phyloP scores from a whole-genome alignment of 2,888 invertebrate species.

The Leptarthrus brevirostris region DNA sequence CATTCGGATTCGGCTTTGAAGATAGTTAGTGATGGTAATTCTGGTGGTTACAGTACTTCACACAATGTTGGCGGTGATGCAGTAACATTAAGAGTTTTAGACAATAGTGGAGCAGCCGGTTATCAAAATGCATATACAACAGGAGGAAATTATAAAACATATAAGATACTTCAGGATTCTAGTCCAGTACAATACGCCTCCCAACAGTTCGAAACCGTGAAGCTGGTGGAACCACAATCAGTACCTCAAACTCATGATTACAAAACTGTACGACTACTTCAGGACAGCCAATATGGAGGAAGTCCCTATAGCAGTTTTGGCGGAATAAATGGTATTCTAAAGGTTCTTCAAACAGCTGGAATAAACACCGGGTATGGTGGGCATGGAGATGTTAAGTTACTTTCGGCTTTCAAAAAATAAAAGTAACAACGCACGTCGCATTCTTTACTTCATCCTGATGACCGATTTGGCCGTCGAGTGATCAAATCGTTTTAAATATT shows the following conservation, averaged over 20 bases:
- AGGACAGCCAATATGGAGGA: background rate
- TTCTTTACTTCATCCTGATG: background rate
- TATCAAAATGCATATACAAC: constrained; percentile 7
- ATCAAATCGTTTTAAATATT: constrained; percentile 1
- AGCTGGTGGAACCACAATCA: background rate
- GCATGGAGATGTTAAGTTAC: background rate
- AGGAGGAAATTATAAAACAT: background rate
- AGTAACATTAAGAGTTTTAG: background rate
- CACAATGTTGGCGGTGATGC: background rate
- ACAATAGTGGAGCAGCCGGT: background rate
- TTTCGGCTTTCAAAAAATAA: constrained; percentile 2
- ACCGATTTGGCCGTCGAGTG: background rate
- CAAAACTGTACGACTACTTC: background rate
- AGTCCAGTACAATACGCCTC: background rate
- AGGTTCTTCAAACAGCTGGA: background rate
- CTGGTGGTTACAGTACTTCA: background rate
- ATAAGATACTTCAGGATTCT: background rate
- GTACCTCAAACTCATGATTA: background rate
- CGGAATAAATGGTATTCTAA: background rate
- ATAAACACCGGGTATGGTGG: background rate
- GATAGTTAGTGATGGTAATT: background rate
- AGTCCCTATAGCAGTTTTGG: background rate
- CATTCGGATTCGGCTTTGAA: background rate
- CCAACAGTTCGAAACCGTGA: background rate
- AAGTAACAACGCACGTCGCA: background rate